These are phyloP conservation scores for Vespertilio murinus DNA, from an alignment of 2,797 vertebrate species.

Conservation along the genomic window DNA sequence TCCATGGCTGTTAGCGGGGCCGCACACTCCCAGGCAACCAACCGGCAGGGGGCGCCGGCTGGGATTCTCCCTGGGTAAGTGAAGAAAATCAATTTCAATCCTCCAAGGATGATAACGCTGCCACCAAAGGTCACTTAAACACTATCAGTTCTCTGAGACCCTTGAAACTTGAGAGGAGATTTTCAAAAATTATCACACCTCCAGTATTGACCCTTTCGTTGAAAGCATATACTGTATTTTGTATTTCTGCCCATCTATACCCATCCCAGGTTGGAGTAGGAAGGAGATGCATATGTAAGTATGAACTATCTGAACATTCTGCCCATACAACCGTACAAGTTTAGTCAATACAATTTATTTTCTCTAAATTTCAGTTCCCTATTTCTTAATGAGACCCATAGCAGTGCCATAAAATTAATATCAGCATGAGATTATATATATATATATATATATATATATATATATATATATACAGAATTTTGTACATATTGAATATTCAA, in stretches of 20 bases:
- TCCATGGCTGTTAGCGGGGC: background rate
- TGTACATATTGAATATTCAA: background rate
- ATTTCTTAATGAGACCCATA: background rate
- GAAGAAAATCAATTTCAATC: constrained; percentile 85
- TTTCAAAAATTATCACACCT: constrained; percentile 65
- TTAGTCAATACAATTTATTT: too few species aligned
- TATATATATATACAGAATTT: background rate
- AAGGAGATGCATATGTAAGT: background rate
- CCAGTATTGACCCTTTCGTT: constrained; percentile 26
- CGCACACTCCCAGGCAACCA: constrained; percentile 28
- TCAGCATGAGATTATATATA: background rate
- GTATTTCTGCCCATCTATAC: constrained; percentile 15
- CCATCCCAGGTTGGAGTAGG: background rate
- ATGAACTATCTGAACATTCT: background rate
- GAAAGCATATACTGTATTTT: constrained; percentile 30
- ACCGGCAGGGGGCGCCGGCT: background rate
- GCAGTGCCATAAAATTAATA: background rate
- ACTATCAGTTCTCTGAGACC: constrained; percentile 48
- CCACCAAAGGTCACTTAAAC: constrained; percentile 62
- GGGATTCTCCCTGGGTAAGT: constrained; percentile 76
- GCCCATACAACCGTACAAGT: too few species aligned
- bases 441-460: constrained; percentile 7
- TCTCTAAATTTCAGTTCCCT: too few species aligned
- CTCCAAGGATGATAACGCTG: constrained; percentile 72
- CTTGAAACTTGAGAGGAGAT: constrained; percentile 57